These are phyloP conservation scores for Drosophila orosa DNA, from an alignment of 1,140 invertebrate species.

Conservation along the genomic window DNA sequence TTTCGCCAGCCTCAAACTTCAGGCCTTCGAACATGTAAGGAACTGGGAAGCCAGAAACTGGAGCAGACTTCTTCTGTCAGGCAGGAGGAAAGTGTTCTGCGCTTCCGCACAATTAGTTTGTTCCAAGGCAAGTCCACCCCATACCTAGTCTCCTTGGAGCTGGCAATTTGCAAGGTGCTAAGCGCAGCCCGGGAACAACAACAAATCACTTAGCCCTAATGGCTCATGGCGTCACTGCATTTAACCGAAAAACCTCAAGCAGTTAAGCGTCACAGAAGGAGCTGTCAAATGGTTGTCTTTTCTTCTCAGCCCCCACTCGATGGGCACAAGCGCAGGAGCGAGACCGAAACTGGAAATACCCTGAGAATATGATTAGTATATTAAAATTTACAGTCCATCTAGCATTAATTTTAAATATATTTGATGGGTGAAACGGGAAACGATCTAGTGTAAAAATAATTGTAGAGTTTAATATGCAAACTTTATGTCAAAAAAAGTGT, in stretches of 20 bases:
- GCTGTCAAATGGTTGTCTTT: constrained; percentile 79
- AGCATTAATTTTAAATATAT: not conserved
- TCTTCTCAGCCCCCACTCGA: constrained; percentile 31
- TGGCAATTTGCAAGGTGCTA: constrained; percentile 77
- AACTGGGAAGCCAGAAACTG: constrained; percentile 46
- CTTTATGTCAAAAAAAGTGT: no score
- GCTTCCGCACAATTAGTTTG: constrained; percentile 80
- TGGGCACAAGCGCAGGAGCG: not conserved
- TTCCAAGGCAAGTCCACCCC: constrained; percentile 3
- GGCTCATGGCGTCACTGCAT: constrained; percentile 70
- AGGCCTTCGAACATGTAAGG: constrained; percentile 16
- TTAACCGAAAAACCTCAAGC: constrained; percentile 81
- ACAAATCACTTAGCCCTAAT: constrained; percentile 83
- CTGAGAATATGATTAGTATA: not conserved
- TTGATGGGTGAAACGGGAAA: not conserved
- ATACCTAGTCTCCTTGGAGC: constrained; percentile 10
- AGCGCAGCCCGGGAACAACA: constrained; percentile 56
- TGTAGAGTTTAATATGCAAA: not conserved
- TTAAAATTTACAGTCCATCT: not conserved
- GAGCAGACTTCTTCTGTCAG: constrained; percentile 47
- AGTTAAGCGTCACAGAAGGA: constrained; percentile 62
- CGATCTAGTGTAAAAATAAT: not conserved
- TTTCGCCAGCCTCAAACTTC: constrained; percentile 29
- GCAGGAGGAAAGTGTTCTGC: constrained; percentile 43
- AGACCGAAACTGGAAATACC: not conserved